These are phyloP conservation scores for Caiman crocodilus DNA, from an alignment of 2,797 vertebrate species.

Conservation along the genomic window DNA sequence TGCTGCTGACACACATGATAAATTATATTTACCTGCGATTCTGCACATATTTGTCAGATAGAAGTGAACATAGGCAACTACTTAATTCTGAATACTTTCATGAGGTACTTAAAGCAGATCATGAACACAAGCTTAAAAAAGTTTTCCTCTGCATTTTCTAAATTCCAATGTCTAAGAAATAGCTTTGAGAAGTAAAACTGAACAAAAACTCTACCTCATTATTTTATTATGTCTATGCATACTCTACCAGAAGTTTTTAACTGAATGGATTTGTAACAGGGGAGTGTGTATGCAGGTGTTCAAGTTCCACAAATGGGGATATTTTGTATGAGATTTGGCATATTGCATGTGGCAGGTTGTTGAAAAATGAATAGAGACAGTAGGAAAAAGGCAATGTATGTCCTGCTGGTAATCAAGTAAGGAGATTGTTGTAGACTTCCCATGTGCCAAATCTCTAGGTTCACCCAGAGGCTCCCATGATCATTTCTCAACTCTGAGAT, in stretches of 20 bases:
- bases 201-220: conserved; percentile 56
- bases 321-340: conserved; percentile 66
- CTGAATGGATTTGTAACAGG: not conserved
- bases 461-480: conserved; percentile 69
- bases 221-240: conserved; percentile 51
- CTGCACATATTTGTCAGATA: not conserved
- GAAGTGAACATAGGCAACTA: not conserved
- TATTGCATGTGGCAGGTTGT: conserved; percentile 79
- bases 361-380: conserved; percentile 81
- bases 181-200: conserved; percentile 35
- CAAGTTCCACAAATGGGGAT: not conserved
- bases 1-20: not conserved
- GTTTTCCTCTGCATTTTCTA: conserved; percentile 11
- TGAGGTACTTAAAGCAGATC: conserved; percentile 35
- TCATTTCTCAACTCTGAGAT: conserved; percentile 70
- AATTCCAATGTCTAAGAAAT: conserved; percentile 62
- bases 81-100: not conserved
- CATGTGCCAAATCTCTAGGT: conserved; percentile 47
- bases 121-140: conserved; percentile 42
- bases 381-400: conserved; percentile 67
- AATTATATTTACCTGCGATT: not conserved
- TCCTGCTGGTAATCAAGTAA: conserved; percentile 62
- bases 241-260: conserved; percentile 50
- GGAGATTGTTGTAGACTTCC: conserved; percentile 33
- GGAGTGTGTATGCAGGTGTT: not conserved